phyloP scores from a whole-genome alignment of 1,140 invertebrate species.

The Subanguina moxae region DNA sequence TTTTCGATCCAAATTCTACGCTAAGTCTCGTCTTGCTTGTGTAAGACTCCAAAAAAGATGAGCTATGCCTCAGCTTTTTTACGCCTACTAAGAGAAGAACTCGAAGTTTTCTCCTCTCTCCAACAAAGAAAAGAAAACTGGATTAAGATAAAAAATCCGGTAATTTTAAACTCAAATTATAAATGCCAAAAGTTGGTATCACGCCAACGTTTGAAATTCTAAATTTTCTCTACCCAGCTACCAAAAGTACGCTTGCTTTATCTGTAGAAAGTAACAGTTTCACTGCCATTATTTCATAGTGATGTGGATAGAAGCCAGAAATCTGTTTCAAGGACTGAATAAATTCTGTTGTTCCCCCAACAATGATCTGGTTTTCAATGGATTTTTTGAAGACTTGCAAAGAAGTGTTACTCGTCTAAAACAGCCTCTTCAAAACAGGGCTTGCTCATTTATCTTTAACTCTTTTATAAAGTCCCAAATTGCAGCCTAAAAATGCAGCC shows the following conservation, averaged over 20 bases:
- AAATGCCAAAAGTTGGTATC: no score
- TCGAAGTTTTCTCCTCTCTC: neutral
- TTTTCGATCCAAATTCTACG: no score
- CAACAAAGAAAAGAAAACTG: no score
- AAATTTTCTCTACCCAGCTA: no score
- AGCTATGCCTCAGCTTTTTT: no score
- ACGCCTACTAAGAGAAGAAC: neutral
- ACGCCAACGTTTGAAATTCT: no score
- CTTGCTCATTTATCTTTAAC: neutral
- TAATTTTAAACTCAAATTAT: no score
- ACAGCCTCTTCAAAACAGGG: neutral
- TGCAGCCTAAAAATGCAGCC: neutral
- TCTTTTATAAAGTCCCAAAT: neutral
- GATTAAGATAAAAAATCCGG: no score
- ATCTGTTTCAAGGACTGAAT: neutral
- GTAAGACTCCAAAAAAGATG: no score
- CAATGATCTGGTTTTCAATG: neutral
- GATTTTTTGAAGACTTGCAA: neutral
- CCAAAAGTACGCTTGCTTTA: no score
- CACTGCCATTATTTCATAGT: neutral
- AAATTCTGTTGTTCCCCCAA: neutral
- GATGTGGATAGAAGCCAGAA: conserved; percentile 4
- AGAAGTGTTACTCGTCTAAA: neutral
- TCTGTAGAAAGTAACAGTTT: no score
- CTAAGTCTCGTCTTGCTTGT: no score